A percentile compares a stretch with the other conserved stretches of the same genome.
Evolutionary conservation across 1,140 invertebrate genomes (phyloP).

Genomic region (Drosophila albomicans): DNA sequence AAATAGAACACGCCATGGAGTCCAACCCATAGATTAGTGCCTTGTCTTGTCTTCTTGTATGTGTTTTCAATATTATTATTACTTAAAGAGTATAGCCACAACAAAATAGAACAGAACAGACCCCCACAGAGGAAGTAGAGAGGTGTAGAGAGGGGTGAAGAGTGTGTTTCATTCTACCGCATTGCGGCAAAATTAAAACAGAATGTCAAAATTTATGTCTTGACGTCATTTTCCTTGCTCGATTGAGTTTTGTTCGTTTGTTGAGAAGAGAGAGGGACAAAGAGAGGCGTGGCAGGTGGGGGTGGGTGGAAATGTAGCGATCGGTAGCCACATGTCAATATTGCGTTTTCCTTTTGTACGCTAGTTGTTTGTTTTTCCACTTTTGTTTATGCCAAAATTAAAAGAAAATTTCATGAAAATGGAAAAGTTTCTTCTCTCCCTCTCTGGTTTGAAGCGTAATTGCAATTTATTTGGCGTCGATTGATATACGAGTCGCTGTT

Average conservation of each 20-base stretch:
- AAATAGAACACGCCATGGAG: conserved; percentile 56
- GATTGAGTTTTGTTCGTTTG: conserved; percentile 11
- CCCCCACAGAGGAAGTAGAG: conserved; percentile 24
- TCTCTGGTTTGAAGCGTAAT: conserved; percentile 40
- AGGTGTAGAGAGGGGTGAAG: conserved; percentile 3
- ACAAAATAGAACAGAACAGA: conserved; percentile 33
- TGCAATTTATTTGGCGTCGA: conserved; percentile 55
- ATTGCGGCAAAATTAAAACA: conserved; percentile 56
- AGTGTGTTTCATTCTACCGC: conserved; percentile 33
- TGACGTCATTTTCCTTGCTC: conserved; percentile 71
- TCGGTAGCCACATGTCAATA: conserved; percentile 72
- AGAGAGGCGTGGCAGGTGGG: neutral
- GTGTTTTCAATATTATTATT: conserved; percentile 64
- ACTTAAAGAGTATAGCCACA: conserved; percentile 10
- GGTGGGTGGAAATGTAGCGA: conserved; percentile 1
- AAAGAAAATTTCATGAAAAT: conserved; percentile 50
- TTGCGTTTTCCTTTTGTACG: conserved; percentile 64
- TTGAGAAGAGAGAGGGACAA: neutral
- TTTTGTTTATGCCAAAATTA: conserved; percentile 73
- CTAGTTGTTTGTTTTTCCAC: conserved; percentile 68
- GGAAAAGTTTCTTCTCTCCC: conserved; percentile 8
- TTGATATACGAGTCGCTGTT: conserved; percentile 46
- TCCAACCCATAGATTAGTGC: conserved; percentile 60
- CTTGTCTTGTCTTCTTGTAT: conserved; percentile 42
- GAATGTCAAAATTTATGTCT: conserved; percentile 78